These are phyloP conservation scores for Xestia ashworthii DNA, from an alignment of 2,888 invertebrate species.

Conservation along the genomic window DNA sequence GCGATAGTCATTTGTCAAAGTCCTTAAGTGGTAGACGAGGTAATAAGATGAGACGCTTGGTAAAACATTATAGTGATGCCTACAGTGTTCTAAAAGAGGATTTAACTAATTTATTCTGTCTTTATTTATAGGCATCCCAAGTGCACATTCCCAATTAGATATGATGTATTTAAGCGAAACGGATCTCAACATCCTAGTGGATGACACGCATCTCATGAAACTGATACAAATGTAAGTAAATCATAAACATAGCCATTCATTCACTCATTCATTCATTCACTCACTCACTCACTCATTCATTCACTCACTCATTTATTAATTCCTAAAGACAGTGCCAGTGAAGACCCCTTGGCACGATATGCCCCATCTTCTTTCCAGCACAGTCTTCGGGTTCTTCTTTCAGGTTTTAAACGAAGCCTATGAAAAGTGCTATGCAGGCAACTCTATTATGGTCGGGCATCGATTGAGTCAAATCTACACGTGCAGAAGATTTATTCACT, in stretches of 20 bases:
- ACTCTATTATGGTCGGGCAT: not conserved
- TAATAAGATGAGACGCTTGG: not conserved
- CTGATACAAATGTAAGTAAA: conserved; percentile 91
- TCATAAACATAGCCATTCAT: not conserved
- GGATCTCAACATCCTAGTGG: conserved; percentile 91
- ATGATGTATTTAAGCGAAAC: conserved; percentile 89
- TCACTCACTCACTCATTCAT: not conserved
- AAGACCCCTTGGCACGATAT: not conserved
- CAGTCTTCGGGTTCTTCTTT: not conserved
- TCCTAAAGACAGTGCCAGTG: not conserved
- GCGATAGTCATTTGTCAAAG: not conserved
- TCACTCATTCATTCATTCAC: no score
- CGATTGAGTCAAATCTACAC: not conserved
- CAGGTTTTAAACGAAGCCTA: not conserved
- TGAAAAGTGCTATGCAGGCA: not conserved
- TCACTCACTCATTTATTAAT: not conserved
- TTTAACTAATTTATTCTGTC: conserved; percentile 11
- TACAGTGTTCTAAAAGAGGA: not conserved
- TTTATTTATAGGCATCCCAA: conserved; percentile 81
- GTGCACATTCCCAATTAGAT: conserved; percentile 82
- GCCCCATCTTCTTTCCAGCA: not conserved
- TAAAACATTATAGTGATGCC: not conserved
- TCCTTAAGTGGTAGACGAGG: not conserved
- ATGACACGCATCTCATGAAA: conserved; percentile 89
- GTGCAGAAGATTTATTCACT: not conserved